Percentiles rank a stretch among this genome's conserved stretches.
phyloP scores from a whole-genome alignment of 2,113 vertebrate species.

The Conger conger region DNA sequence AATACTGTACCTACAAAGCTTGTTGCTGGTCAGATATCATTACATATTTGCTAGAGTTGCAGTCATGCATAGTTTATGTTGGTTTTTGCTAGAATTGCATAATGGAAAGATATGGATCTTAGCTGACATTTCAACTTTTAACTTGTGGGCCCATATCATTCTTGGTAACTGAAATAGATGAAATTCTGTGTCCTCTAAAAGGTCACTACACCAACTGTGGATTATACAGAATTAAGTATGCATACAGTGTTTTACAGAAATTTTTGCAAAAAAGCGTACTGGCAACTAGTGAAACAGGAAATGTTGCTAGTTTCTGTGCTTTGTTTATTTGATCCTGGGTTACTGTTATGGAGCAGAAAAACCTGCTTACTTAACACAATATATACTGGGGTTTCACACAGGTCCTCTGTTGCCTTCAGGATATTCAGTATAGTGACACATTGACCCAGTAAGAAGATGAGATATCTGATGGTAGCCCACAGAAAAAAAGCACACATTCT shows the following conservation, averaged over 20 bases:
- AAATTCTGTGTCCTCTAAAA: background rate
- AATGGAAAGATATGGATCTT: no score
- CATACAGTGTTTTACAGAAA: background rate
- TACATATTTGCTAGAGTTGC: no score
- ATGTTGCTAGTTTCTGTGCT: conserved; percentile 74
- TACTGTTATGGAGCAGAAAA: conserved; percentile 40
- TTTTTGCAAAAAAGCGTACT: background rate
- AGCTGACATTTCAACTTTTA: background rate
- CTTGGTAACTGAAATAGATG: background rate
- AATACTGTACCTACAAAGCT: no score
- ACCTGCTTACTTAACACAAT: conserved; percentile 18
- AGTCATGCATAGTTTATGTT: no score
- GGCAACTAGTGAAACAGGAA: conserved; percentile 52
- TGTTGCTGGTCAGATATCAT: no score
- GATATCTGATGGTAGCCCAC: conserved; percentile 35
- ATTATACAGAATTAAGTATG: background rate
- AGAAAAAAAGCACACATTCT: conserved; percentile 41
- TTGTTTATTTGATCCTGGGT: conserved; percentile 61
- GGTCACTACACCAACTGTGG: background rate
- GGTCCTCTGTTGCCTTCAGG: background rate
- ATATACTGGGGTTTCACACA: conserved; percentile 38
- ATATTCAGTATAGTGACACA: conserved; percentile 37
- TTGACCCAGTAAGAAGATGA: conserved; percentile 37
- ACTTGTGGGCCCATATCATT: background rate
- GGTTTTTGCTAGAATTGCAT: no score